A percentile compares a stretch with the other conserved stretches of the same genome.
Conservation (phyloP, 2,888 invertebrate genomes). For the Drosophila pseudotakahashii region DNA sequence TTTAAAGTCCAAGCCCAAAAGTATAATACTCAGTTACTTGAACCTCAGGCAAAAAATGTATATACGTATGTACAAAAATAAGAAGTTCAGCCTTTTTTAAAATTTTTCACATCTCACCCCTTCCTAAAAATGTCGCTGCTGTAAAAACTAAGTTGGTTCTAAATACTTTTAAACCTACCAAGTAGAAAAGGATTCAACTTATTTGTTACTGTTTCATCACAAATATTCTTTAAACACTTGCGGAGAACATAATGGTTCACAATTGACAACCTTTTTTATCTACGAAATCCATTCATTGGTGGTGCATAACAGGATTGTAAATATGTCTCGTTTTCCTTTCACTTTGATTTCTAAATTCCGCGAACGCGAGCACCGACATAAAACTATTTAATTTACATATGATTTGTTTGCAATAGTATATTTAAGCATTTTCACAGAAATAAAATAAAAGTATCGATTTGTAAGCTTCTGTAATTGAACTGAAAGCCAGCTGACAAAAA, state of each 20-base stretch:
- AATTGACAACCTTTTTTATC: background rate
- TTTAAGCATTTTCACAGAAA: constrained; percentile 1
- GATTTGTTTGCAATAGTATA: background rate
- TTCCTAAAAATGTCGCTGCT: background rate
- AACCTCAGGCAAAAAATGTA: background rate
- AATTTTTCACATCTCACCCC: background rate
- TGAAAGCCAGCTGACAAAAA: constrained; percentile 23
- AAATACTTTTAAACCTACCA: background rate
- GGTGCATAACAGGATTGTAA: background rate
- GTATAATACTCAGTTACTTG: background rate
- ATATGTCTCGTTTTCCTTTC: background rate
- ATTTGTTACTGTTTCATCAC: background rate
- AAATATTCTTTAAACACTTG: background rate
- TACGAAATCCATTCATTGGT: background rate
- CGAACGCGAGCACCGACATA: background rate
- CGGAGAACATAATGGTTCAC: too few relatives aligned
- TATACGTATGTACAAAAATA: background rate
- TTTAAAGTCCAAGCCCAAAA: background rate
- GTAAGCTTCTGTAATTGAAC: constrained; percentile 45
- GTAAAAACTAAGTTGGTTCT: background rate
- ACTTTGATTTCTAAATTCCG: background rate
- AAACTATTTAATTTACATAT: background rate
- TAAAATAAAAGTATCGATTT: constrained; percentile 56
- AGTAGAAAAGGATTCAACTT: background rate
- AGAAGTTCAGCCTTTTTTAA: background rate